Conservation (phyloP, 2,888 invertebrate genomes). For the Hanleya hanleyi region DNA sequence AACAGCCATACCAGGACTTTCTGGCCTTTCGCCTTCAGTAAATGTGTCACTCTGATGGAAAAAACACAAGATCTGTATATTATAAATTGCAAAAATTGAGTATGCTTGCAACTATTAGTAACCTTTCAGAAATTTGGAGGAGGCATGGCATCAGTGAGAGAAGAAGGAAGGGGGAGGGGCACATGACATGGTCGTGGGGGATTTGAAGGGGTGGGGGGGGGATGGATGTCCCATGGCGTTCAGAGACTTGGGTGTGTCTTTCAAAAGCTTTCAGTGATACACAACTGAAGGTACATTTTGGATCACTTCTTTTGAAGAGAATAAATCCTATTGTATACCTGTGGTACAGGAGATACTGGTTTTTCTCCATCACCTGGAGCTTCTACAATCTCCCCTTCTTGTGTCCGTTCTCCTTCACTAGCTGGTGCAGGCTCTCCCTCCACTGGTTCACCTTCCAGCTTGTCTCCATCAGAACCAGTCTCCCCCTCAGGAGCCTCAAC, state of each 20-base stretch:
- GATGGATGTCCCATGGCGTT: no score
- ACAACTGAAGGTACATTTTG: no score
- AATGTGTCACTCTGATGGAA: slow-evolving; percentile 61
- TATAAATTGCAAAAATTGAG: background rate
- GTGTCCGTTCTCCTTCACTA: slow-evolving; percentile 20
- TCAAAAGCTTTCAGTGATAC: no score
- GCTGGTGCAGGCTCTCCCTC: slow-evolving; percentile 30
- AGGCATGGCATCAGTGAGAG: no score
- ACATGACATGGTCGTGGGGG: no score
- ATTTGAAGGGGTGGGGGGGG: no score
- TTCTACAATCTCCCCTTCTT: slow-evolving; percentile 2
- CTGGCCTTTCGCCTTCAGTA: slow-evolving; percentile 61
- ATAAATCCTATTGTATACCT: slow-evolving; percentile 37
- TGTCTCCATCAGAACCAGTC: slow-evolving; percentile 31
- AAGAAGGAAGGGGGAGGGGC: no score
- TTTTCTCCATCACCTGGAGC: slow-evolving; percentile 25
- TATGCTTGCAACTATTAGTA: background rate
- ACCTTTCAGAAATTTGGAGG: no score
- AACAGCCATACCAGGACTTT: slow-evolving; percentile 53
- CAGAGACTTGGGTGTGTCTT: no score
- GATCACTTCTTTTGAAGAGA: no score
- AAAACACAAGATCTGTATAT: background rate
- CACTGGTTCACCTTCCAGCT: slow-evolving; percentile 12
- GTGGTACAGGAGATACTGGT: slow-evolving; percentile 51
- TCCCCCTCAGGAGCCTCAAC: slow-evolving; percentile 15